These are phyloP conservation scores for Eidolon dupreanum DNA, from an alignment of 2,797 vertebrate genomes.

Conservation along the genomic window DNA sequence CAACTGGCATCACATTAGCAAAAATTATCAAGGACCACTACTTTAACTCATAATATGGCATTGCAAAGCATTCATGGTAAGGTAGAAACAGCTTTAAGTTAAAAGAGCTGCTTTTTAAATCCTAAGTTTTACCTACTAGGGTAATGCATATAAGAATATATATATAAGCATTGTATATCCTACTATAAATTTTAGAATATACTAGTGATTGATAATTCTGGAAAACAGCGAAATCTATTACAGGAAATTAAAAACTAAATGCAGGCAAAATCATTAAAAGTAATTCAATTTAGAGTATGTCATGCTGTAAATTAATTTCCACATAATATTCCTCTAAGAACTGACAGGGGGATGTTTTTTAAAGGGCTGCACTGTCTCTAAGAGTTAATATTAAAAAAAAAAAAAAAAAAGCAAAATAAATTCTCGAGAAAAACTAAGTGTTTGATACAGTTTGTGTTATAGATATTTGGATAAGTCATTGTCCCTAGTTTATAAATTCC, in stretches of 20 bases:
- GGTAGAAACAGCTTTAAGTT: neutral
- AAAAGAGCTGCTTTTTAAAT: neutral
- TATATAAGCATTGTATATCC: neutral
- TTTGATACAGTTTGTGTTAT: neutral
- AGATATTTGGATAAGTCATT: neutral
- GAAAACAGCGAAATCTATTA: neutral
- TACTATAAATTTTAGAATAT: conserved; percentile 15
- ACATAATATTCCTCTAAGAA: neutral
- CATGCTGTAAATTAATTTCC: neutral
- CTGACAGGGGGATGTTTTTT: neutral
- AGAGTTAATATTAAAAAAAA: neutral
- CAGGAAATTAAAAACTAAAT: conserved; percentile 23
- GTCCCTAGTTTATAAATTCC: neutral
- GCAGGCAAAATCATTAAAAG: conserved; percentile 23
- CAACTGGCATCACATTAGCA: neutral
- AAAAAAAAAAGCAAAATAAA: neutral
- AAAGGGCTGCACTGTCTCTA: neutral
- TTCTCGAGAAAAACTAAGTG: neutral
- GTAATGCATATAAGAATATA: neutral
- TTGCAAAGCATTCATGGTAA: neutral
- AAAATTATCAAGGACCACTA: neutral
- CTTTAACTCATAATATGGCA: neutral
- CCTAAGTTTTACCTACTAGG: neutral
- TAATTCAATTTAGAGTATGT: neutral
- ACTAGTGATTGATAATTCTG: neutral